Conservation (phyloP, 1,140 invertebrate genomes). For the Anthonomus grandis region DNA sequence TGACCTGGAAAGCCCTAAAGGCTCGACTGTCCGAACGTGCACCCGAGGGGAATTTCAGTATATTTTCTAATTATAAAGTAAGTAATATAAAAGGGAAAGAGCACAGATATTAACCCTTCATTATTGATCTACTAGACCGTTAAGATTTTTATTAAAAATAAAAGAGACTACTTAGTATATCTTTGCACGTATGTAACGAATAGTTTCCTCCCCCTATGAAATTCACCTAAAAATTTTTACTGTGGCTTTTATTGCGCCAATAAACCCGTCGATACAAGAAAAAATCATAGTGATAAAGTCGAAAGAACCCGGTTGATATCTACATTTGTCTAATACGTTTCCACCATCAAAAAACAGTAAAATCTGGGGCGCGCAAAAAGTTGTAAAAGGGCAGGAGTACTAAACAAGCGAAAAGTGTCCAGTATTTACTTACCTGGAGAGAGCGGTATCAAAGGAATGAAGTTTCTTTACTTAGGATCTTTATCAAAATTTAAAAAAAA, state of each 20-base stretch:
- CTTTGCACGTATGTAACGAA: too few relatives aligned
- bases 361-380: slow-evolving; percentile 24
- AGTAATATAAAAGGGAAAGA: too few relatives aligned
- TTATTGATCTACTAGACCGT: too few relatives aligned
- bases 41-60: slow-evolving; percentile 6
- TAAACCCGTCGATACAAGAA: slow-evolving; percentile 30
- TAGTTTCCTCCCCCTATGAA: not conserved
- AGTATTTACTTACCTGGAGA: slow-evolving; percentile 23
- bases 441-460: not conserved
- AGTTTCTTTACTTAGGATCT: not conserved
- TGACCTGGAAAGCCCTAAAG: slow-evolving; percentile 21
- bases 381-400: slow-evolving; percentile 27
- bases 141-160: too few relatives aligned
- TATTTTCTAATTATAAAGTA: slow-evolving; percentile 22
- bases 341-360: slow-evolving; percentile 28
- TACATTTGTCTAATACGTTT: slow-evolving; percentile 31
- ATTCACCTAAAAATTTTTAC: slow-evolving; percentile 12
- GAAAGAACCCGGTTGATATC: slow-evolving; percentile 19
- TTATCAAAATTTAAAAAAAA: not conserved
- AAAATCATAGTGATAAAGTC: slow-evolving; percentile 30
- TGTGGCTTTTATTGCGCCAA: slow-evolving; percentile 17
- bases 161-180: too few relatives aligned
- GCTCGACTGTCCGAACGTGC: slow-evolving; percentile 18
- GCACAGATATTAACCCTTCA: too few relatives aligned
- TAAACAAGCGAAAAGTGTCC: slow-evolving; percentile 25